These are phyloP conservation scores for Aplodontia rufa DNA, from an alignment of 2,113 vertebrate genomes.

Conservation along the genomic window DNA sequence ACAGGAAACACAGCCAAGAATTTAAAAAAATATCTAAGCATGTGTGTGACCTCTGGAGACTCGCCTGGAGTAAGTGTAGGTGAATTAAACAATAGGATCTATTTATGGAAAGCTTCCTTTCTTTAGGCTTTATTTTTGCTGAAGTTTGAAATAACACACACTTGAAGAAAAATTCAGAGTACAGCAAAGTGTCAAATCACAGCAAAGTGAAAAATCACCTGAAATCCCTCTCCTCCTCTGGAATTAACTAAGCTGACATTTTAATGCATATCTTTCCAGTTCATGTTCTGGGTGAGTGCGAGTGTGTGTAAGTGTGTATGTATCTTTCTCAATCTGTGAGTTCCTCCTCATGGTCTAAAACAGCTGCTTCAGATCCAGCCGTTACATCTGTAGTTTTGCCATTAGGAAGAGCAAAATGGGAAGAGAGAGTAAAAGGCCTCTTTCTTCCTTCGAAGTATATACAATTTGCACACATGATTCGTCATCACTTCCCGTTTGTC, in stretches of 20 bases:
- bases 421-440: too few species aligned
- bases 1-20: slow-evolving; percentile 36
- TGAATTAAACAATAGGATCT: slow-evolving; percentile 51
- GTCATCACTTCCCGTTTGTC: not conserved
- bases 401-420: not conserved
- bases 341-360: not conserved
- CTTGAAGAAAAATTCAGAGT: slow-evolving; percentile 34
- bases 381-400: not conserved
- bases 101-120: slow-evolving; percentile 10
- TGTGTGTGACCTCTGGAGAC: not conserved
- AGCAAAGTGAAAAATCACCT: not conserved
- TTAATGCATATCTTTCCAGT: not conserved
- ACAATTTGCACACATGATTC: not conserved
- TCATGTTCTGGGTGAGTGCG: not conserved
- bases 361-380: not conserved
- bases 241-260: not conserved
- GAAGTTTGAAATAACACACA: slow-evolving; percentile 40
- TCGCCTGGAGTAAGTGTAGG: not conserved
- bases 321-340: not conserved
- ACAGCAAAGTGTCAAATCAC: slow-evolving; percentile 10
- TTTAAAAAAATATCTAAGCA: not conserved
- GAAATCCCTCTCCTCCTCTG: not conserved
- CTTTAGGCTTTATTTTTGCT: slow-evolving; percentile 38
- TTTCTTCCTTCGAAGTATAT: not conserved
- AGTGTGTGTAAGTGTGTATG: not conserved